Conservation (phyloP, 2,888 invertebrate species). For the Melipona beecheii region DNA sequence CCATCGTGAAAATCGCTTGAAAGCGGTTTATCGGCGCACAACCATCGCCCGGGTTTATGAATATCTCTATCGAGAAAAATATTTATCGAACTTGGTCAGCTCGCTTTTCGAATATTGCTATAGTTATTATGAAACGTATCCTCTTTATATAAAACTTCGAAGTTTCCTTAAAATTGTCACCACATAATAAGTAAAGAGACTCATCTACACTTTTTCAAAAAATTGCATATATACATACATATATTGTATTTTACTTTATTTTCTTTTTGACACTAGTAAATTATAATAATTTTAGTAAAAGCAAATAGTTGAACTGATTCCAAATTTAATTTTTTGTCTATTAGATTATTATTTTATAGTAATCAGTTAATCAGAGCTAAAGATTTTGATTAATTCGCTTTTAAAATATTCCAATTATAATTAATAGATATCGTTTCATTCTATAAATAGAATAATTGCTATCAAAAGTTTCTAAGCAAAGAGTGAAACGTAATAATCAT, state of each 20-base stretch:
- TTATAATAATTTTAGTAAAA: not conserved
- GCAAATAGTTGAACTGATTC: not conserved
- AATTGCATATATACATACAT: too few species aligned
- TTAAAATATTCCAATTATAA: not conserved
- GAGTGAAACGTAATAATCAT: conserved; percentile 1
- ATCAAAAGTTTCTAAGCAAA: conserved; percentile 1
- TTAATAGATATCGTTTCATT: not conserved
- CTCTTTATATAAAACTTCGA: not conserved
- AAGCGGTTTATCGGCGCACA: conserved; percentile 57
- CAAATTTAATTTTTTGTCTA: not conserved
- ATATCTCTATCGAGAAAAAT: conserved; percentile 45
- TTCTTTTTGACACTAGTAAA: not conserved
- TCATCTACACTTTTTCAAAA: not conserved
- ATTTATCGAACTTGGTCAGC: conserved; percentile 34
- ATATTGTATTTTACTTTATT: not conserved
- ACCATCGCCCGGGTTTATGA: conserved; percentile 31
- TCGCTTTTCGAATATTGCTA: conserved; percentile 1
- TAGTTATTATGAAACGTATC: conserved; percentile 16
- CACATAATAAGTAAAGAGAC: not conserved
- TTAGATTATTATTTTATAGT: not conserved
- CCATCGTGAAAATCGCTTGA: conserved; percentile 49
- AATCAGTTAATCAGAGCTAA: not conserved
- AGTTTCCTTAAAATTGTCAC: not conserved
- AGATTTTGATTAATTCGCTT: not conserved
- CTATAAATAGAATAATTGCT: not conserved